Evolutionary conservation across 92 coral and sea anemone species (phyloP).

Genomic region (Pocillopora meandrina): DNA sequence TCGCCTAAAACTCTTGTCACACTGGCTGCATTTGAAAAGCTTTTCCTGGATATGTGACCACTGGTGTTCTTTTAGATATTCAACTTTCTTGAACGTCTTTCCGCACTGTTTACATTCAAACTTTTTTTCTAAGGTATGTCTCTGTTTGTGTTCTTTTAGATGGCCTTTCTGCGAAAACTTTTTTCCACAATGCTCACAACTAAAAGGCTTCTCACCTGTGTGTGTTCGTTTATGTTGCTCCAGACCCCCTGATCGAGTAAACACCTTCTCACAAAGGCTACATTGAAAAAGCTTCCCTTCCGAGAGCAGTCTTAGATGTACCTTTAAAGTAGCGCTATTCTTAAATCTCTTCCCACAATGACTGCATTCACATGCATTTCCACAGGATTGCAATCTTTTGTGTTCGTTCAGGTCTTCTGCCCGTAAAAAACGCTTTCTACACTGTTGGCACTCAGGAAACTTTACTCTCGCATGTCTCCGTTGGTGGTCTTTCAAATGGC

Average conservation of each 20-base stretch:
- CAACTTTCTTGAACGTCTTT: neutral
- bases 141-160: neutral
- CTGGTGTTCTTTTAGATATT: neutral
- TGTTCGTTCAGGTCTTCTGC: neutral
- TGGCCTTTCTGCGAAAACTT: neutral
- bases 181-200: neutral
- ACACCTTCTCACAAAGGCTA: neutral
- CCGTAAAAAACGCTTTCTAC: neutral
- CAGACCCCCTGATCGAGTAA: neutral
- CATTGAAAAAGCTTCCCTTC: conserved; percentile 15
- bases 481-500: neutral
- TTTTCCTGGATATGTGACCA: neutral
- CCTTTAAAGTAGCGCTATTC: neutral
- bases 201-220: neutral
- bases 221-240: neutral
- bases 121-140: neutral
- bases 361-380: neutral
- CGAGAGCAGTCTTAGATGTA: conserved; percentile 5
- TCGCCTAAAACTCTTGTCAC: neutral
- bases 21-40: neutral
- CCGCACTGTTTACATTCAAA: neutral
- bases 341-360: conserved; percentile 11
- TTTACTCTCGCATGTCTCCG: neutral
- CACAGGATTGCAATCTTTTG: neutral
- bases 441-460: neutral